These are phyloP conservation scores for Cheumatopsyche charites DNA, from an alignment of 1,140 invertebrate species.

Conservation along the genomic window DNA sequence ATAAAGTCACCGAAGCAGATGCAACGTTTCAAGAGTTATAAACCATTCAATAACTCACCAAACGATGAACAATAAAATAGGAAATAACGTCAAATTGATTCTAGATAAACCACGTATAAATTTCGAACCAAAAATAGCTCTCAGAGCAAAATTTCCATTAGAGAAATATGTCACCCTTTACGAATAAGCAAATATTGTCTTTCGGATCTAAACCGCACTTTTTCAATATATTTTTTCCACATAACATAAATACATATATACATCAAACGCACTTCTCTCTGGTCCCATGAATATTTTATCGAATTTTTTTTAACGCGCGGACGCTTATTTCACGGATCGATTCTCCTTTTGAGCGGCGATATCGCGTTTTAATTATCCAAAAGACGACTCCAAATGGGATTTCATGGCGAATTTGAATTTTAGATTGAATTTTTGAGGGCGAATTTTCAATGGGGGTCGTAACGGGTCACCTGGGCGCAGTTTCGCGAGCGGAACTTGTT, in stretches of 20 bases:
- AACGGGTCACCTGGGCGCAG: too few species aligned
- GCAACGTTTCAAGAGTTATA: too few species aligned
- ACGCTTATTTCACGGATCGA: neutral
- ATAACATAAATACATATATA: neutral
- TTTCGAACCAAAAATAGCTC: neutral
- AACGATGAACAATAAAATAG: too few species aligned
- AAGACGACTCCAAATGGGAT: too few species aligned
- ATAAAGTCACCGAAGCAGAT: neutral
- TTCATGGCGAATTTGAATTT: too few species aligned
- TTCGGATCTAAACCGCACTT: slow-evolving; percentile 1
- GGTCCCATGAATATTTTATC: neutral
- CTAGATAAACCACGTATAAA: too few species aligned
- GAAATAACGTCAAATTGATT: too few species aligned
- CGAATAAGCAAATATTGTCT: slow-evolving; percentile 21
- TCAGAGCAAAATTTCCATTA: slow-evolving; percentile 25
- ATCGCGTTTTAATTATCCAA: too few species aligned
- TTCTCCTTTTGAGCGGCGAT: neutral
- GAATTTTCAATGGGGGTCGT: too few species aligned
- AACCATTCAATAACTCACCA: too few species aligned
- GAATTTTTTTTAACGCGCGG: neutral
- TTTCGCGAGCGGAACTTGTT: too few species aligned
- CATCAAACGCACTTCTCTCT: neutral
- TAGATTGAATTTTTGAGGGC: too few species aligned
- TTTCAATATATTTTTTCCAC: neutral
- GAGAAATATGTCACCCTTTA: slow-evolving; percentile 13